These are phyloP conservation scores for Aphis craccivora DNA, from an alignment of 1,140 invertebrate species.

Conservation along the genomic window DNA sequence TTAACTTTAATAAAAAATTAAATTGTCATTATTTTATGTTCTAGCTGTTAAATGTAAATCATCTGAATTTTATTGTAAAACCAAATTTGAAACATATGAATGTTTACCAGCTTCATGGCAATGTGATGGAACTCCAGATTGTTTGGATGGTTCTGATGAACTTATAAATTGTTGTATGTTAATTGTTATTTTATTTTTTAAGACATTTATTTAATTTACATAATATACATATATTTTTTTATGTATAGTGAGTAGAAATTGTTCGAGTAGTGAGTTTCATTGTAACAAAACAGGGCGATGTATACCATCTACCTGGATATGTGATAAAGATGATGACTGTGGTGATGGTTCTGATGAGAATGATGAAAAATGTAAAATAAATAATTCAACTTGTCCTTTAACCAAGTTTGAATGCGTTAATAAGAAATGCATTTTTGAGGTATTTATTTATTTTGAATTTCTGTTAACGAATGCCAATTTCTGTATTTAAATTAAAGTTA, in stretches of 20 bases:
- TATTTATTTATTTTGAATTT: conserved; percentile 58
- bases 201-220: background rate
- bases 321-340: conserved; percentile 79
- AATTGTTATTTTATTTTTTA: conserved; percentile 35
- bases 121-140: conserved; percentile 77
- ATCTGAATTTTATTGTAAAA: conserved; percentile 60
- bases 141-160: conserved; percentile 77
- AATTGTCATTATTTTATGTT: conserved; percentile 30
- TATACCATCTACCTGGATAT: conserved; percentile 75
- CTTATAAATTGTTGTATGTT: conserved; percentile 60
- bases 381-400: conserved; percentile 58
- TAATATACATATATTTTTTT: conserved; percentile 1
- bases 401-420: conserved; percentile 68
- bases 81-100: conserved; percentile 62
- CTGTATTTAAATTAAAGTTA: background rate
- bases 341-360: conserved; percentile 70
- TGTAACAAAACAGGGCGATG: conserved; percentile 75
- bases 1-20: background rate
- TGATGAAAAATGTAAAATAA: conserved; percentile 60
- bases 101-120: conserved; percentile 72
- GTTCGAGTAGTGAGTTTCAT: conserved; percentile 68
- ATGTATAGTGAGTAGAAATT: conserved; percentile 64
- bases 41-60: conserved; percentile 58
- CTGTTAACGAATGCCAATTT: background rate
- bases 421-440: conserved; percentile 68